Evolutionary conservation across 2,888 invertebrate genomes (phyloP).

Genomic region (Neoaliturus tenellus): DNA sequence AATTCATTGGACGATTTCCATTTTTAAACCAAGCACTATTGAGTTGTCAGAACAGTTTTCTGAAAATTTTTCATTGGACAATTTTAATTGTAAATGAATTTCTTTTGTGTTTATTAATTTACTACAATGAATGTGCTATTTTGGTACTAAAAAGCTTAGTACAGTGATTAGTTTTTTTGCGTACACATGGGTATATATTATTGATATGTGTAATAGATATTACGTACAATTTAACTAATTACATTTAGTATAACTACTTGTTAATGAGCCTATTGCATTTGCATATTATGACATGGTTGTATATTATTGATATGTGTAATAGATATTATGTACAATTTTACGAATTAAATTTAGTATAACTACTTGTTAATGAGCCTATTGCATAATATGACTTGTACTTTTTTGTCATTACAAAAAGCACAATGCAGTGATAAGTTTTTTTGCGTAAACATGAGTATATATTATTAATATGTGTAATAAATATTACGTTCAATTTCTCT

Average conservation of each 20-base stretch:
- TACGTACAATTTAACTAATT: too few species aligned
- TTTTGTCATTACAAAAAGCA: slow-evolving; percentile 1
- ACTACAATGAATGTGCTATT: slow-evolving; percentile 17
- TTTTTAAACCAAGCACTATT: too few species aligned
- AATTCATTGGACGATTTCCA: too few species aligned
- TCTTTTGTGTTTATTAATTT: slow-evolving; percentile 21
- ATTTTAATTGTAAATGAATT: slow-evolving; percentile 30
- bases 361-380: background rate
- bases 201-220: background rate
- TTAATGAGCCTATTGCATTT: too few species aligned
- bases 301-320: background rate
- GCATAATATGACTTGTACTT: too few species aligned
- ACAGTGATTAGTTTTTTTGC: slow-evolving; percentile 2
- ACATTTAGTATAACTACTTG: too few species aligned
- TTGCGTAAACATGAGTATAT: background rate
- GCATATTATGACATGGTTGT: too few species aligned
- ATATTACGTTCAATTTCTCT: slow-evolving; percentile 23
- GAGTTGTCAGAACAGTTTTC: slow-evolving; percentile 37
- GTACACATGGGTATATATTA: background rate
- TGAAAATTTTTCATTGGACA: slow-evolving; percentile 5
- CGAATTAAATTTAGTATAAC: background rate
- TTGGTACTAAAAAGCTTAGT: background rate
- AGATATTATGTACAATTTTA: background rate
- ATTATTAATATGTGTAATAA: background rate
- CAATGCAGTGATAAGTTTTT: background rate